A percentile compares a stretch with the other conserved stretches of the same genome.
Evolutionary conservation across 2,888 invertebrate species (phyloP).

Genomic region (Erebia palarica): DNA sequence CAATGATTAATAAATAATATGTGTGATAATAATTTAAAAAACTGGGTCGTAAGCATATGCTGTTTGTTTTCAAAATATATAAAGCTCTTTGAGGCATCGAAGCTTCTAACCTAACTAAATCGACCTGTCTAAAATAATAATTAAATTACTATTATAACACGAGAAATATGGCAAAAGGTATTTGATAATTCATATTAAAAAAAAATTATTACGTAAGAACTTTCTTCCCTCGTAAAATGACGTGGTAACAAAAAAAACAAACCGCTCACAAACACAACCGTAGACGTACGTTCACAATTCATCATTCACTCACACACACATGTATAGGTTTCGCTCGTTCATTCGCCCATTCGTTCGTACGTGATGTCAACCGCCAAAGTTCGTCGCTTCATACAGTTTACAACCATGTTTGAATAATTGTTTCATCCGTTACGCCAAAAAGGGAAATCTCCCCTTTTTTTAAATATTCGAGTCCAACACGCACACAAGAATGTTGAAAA

Average conservation of each 20-base stretch:
- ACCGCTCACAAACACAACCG: slow-evolving; percentile 67
- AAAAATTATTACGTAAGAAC: slow-evolving; percentile 11
- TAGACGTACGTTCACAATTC: slow-evolving; percentile 45
- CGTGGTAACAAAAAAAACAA: slow-evolving; percentile 60
- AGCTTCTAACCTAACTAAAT: no score
- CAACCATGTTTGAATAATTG: not conserved
- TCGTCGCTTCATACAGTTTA: not conserved
- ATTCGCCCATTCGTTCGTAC: not conserved
- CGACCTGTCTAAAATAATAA: no score
- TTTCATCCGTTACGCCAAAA: not conserved
- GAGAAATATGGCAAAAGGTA: not conserved
- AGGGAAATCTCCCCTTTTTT: not conserved
- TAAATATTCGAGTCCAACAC: not conserved
- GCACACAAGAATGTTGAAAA: slow-evolving; percentile 2
- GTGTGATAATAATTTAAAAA: no score
- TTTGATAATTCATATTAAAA: not conserved
- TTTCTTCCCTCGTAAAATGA: slow-evolving; percentile 56
- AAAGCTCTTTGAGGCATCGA: no score
- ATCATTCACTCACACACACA: slow-evolving; percentile 21
- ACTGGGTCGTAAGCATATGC: no score
- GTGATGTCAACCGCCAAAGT: slow-evolving; percentile 25
- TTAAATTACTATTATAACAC: not conserved
- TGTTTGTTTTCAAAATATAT: no score
- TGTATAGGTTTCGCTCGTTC: slow-evolving; percentile 10
- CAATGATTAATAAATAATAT: no score